Base-by-base conservation (phyloP, 2,888 invertebrate genomes). In the Acronicta leporina region DNA sequence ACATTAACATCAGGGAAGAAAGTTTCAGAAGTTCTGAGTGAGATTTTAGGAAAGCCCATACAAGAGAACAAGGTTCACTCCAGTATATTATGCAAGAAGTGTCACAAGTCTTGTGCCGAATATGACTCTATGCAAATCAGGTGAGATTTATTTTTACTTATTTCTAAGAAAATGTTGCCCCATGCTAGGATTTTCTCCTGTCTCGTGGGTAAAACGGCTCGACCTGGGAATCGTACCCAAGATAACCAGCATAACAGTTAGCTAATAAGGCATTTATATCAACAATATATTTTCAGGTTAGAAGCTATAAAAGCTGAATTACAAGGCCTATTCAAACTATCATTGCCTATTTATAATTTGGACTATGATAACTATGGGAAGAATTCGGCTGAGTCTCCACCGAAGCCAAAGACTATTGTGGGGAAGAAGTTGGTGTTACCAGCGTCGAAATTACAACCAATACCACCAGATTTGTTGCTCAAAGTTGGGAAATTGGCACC, bases 21-120 rank as follows among this genome's bases (percentile, higher is more conserved):
- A 4, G 48, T 94, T 2, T 62, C 76, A 0, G 84, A 85, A 1
- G 73, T 86, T 0, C 51, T 94, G 0, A 74, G 83, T 60, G 89
- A 92, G n/a, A 85, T 94, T 2, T 50, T 92, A 0, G 86, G 84
- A 0, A 89, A 83, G 38, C 59, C 94, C 1, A 75, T 97, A 0
- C 88, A 86, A 8, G 93, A 95, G 72, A 92, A 95, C 1, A 87
- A 84, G 41, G 94, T 94, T 0, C 96, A 96, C 63, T 94, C 95
- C 0, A 89, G 89, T 48, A 85, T 95, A 15, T 82, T 97, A 3
- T 97, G 97, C 84, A 96, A 95, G 81, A 96, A 96, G 75, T 97
- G 97, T 83, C 95, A 94, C 72, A 95, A 95, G 80, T 80, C 95
- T 8, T 94, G 96, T 49, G 90, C 95, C 16, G 96, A 97, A 87